Evolutionary conservation across 2,888 invertebrate genomes (phyloP).

Genomic region (Campaea margaritaria): DNA sequence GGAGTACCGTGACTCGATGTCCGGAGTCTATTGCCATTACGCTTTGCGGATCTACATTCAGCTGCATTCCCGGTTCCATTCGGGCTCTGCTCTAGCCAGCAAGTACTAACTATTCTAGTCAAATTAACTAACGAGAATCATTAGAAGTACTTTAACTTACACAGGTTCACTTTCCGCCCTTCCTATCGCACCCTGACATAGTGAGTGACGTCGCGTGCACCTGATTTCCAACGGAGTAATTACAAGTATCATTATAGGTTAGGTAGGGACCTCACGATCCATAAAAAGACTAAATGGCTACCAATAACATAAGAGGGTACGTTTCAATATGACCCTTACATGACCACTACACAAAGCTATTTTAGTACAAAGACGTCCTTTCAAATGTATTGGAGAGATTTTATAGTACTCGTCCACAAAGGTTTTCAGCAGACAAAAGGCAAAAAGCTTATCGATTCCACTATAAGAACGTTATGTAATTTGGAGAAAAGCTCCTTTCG

Average conservation of each 20-base stretch:
- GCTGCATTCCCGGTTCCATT: constrained; percentile 24
- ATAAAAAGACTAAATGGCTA: constrained; percentile 21
- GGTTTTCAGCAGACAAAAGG: constrained; percentile 34
- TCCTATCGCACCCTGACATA: constrained; percentile 42
- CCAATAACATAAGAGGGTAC: constrained; percentile 21
- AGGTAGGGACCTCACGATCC: constrained; percentile 15
- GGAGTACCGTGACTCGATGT: constrained; percentile 69
- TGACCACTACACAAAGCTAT: constrained; percentile 23
- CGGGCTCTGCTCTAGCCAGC: background rate
- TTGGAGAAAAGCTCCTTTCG: constrained; percentile 23
- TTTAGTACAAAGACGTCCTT: constrained; percentile 27
- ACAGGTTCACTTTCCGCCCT: background rate
- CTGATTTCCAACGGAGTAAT: constrained; percentile 61
- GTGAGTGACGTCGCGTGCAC: constrained; percentile 73
- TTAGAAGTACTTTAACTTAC: too few species aligned
- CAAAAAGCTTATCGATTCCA: constrained; percentile 28
- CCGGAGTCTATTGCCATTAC: constrained; percentile 66
- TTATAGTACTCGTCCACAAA: constrained; percentile 19
- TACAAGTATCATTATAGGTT: constrained; percentile 26
- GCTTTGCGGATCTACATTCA: constrained; percentile 47
- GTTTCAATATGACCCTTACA: constrained; percentile 14
- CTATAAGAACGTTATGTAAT: constrained; percentile 32
- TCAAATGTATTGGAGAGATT: constrained; percentile 26
- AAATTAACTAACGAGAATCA: background rate
- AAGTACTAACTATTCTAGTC: background rate